phyloP scores from a whole-genome alignment of 37 sponge, comb jelly and placozoan genomes.

The Axinella damicornis region DNA sequence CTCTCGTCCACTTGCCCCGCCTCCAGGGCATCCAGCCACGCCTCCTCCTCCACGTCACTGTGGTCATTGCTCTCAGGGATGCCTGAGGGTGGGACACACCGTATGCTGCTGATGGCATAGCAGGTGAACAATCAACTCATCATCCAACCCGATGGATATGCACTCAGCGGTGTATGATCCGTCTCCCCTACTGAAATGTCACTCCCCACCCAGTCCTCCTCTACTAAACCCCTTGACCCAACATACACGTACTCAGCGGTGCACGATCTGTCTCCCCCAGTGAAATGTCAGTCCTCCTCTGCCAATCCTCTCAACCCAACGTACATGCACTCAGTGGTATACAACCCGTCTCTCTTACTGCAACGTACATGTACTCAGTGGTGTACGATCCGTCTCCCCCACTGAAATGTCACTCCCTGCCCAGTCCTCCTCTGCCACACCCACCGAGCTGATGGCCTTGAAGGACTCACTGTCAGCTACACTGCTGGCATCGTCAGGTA shows the following conservation, averaged over 20 bases:
- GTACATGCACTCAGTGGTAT: no score
- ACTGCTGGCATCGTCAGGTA: constrained; percentile 30
- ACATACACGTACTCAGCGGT: no score
- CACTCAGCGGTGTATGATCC: no score
- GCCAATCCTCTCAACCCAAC: no score
- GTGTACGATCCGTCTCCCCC: neutral
- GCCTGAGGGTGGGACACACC: neutral
- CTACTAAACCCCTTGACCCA: neutral
- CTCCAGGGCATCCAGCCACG: constrained; percentile 84
- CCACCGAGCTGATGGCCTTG: neutral
- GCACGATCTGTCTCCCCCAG: no score
- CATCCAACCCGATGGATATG: no score
- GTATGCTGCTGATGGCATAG: no score
- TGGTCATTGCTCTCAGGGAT: neutral
- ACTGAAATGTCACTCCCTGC: constrained; percentile 33
- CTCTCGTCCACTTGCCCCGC: constrained; percentile 72
- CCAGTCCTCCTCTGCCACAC: constrained; percentile 22
- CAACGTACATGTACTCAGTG: no score
- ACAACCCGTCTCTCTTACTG: no score
- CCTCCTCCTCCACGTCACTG: constrained; percentile 73
- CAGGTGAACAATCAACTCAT: no score
- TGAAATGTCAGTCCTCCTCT: no score
- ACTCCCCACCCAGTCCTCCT: constrained; percentile 27
- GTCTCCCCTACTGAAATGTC: constrained; percentile 32
- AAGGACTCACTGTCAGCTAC: constrained; percentile 22